These are phyloP conservation scores for Zosterops japonicus DNA, from an alignment of 2,113 vertebrate genomes.

Conservation along the genomic window DNA sequence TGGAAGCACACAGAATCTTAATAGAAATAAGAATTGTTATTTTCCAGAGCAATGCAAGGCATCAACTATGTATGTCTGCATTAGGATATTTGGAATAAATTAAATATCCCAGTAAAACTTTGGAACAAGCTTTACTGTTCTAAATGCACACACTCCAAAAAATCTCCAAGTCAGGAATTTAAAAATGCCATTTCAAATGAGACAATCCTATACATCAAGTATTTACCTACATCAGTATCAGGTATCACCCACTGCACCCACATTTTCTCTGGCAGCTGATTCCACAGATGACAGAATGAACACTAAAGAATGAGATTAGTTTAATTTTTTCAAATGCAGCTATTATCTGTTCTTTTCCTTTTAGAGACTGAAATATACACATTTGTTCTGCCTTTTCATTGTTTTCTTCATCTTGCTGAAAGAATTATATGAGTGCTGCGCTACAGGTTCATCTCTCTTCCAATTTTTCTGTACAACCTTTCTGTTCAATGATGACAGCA, in stretches of 20 bases:
- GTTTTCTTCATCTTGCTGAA: background rate
- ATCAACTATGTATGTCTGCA: background rate
- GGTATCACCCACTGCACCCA: background rate
- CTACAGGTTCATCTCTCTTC: background rate
- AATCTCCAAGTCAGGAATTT: fast-evolving
- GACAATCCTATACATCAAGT: background rate
- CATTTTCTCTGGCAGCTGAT: background rate
- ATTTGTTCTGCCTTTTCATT: background rate
- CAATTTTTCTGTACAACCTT: background rate
- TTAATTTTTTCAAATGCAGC: background rate
- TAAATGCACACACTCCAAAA: background rate
- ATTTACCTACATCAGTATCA: background rate
- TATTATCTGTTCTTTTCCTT: background rate
- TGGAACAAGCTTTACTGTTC: background rate
- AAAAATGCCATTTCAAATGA: background rate
- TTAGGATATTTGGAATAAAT: background rate
- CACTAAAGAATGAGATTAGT: background rate
- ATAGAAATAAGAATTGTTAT: background rate
- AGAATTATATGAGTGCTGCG: background rate
- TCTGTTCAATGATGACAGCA: background rate
- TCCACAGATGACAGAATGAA: background rate
- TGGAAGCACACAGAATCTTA: background rate
- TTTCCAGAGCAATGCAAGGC: background rate
- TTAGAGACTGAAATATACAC: background rate
- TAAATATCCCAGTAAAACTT: background rate